Evolutionary conservation across 2,888 invertebrate genomes (phyloP).

Genomic region (Leptogaster cylindrica): DNA sequence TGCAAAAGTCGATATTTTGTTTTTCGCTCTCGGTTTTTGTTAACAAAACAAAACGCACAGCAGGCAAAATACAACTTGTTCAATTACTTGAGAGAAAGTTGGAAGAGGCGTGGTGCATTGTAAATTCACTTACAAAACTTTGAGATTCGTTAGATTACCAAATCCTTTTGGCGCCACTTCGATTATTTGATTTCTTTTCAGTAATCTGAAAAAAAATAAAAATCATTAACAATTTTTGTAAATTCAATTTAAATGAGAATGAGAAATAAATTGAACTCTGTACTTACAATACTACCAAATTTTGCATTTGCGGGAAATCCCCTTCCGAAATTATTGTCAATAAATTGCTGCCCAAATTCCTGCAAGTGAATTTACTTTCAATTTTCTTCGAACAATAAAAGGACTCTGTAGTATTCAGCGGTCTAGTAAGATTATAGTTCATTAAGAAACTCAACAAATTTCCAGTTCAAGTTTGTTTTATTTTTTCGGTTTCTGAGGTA

Average conservation of each 20-base stretch:
- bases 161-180: conserved; percentile 81
- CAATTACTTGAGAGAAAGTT: background rate
- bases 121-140: conserved; percentile 79
- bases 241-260: background rate
- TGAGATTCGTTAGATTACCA: conserved; percentile 75
- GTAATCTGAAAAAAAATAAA: conserved; percentile 69
- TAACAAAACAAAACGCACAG: no score
- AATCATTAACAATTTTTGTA: conserved; percentile 39
- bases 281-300: conserved; percentile 82
- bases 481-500: no score
- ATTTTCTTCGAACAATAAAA: background rate
- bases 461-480: no score
- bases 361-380: conserved; percentile 59
- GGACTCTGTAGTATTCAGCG: no score
- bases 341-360: conserved; percentile 79
- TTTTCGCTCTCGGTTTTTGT: no score
- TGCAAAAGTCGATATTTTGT: no score
- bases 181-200: conserved; percentile 84
- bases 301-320: conserved; percentile 74
- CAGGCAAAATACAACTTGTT: no score
- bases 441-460: no score
- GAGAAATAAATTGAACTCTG: background rate
- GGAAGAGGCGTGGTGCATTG: background rate
- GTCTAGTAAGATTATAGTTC: no score
- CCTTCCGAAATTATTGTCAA: conserved; percentile 71